Base-by-base conservation (phyloP, 1,140 invertebrate species). In the Euwallacea similis region DNA sequence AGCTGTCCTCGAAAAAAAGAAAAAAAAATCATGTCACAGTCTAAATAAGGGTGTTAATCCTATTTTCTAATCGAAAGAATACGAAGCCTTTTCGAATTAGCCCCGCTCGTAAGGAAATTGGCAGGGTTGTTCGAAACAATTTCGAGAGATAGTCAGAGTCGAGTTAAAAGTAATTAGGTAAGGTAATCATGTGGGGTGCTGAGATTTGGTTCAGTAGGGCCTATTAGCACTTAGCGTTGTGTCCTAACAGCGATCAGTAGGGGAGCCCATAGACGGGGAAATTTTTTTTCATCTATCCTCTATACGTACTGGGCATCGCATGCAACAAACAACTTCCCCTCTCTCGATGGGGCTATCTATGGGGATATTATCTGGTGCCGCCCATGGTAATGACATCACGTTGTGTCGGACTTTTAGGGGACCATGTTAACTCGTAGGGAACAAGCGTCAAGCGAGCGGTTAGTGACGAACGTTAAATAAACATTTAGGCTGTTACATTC, bases 131-230 rank as follows among this genome's bases (percentile, higher is more conserved):
- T 72, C 66, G 71, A 72, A 72, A 72, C 71, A 72, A 72, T 72
- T 72, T 72, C 58, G 42, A 67, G 69, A 65, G 71, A 67, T 55
- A 71, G 69, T 61, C 62, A 56, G 61, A 47, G 46, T 68, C 63
- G 58, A 72, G 71, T 68, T 72, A 67, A 73, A 59, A 73, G 66
- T 73, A 73, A 73, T 73, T 73, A 73, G 72, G 66, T 69, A 73
- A 73, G 72, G 72, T 73, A 73, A 73, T 73, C 66, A 62, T 73
- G 72, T 69, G 62, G 72, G 72, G 72, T 63, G 72, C 62, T 59
- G 72, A 65, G 66, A 73, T 73, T 73, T 73, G 66, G 72, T 73
- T 73, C 72, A 73, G 72, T 73, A 73, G 72, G 61, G 72, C 72
- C 66, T 73, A 69, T 69, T 73, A 67, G 64, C 62, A 72, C 59